Conservation (phyloP, 2,797 vertebrate species). For the Acestrorhynchus altus region DNA sequence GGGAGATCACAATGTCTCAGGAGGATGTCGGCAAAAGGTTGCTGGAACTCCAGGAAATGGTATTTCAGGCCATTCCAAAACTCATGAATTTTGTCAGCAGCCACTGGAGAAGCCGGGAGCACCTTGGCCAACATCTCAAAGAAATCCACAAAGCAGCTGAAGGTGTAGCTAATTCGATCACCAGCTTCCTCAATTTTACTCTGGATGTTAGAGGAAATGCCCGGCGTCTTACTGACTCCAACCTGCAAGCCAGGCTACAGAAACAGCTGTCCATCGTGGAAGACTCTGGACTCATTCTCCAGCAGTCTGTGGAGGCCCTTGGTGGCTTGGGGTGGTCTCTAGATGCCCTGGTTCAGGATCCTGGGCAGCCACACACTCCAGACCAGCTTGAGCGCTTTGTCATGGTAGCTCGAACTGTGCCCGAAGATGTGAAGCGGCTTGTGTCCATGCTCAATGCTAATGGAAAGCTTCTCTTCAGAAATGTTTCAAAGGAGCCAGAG, state of each 20-base stretch:
- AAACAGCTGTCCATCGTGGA: constrained; percentile 86
- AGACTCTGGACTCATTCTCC: constrained; percentile 85
- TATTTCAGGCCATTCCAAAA: constrained; percentile 78
- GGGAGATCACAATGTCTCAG: constrained; percentile 80
- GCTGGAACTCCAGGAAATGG: constrained; percentile 80
- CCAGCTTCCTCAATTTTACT: constrained; percentile 85
- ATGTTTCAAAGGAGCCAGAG: constrained; percentile 64
- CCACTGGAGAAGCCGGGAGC: constrained; percentile 85
- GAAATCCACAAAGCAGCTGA: constrained; percentile 83
- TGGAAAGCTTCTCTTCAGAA: constrained; percentile 88
- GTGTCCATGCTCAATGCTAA: constrained; percentile 93
- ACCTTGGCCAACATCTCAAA: constrained; percentile 83
- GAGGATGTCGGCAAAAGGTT: constrained; percentile 79
- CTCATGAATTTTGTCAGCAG: constrained; percentile 94
- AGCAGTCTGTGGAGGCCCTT: constrained; percentile 79
- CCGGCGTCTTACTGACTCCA: constrained; percentile 76
- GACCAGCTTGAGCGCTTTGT: constrained; percentile 93
- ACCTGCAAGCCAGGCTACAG: constrained; percentile 85
- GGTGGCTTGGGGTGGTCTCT: constrained; percentile 82
- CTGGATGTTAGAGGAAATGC: constrained; percentile 79
- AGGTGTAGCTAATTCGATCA: constrained; percentile 76
- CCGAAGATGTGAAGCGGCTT: constrained; percentile 91
- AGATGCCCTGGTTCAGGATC: constrained; percentile 78
- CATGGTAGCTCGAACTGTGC: constrained; percentile 88
- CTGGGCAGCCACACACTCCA: constrained; percentile 73